Evolutionary conservation across 1,140 invertebrate genomes (phyloP).

Genomic region (Neotoxoptera formosana): DNA sequence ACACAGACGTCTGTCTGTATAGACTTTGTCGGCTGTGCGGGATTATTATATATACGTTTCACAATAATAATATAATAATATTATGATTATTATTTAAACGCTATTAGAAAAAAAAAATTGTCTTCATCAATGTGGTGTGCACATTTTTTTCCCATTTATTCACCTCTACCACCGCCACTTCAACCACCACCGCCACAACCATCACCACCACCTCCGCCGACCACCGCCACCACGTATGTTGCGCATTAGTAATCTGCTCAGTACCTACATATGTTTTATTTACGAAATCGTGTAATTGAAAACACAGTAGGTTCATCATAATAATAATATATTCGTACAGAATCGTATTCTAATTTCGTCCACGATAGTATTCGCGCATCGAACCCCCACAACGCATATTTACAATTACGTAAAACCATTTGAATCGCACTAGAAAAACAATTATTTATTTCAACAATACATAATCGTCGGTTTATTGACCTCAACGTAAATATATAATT

Average conservation of each 20-base stretch:
- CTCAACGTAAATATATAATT: slow-evolving; percentile 37
- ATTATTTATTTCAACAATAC: slow-evolving; percentile 30
- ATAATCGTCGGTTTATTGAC: slow-evolving; percentile 27
- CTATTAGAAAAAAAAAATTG: background rate
- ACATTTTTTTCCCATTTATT: background rate
- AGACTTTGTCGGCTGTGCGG: background rate
- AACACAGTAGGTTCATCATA: background rate
- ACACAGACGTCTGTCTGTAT: too few relatives aligned
- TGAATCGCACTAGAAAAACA: slow-evolving; percentile 20
- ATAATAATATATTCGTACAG: slow-evolving; percentile 9
- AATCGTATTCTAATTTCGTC: slow-evolving; percentile 27
- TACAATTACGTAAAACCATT: slow-evolving; percentile 27
- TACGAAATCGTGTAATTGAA: background rate
- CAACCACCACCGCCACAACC: too few relatives aligned
- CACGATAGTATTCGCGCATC: background rate
- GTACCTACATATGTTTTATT: background rate
- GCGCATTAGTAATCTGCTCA: background rate
- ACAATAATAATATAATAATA: background rate
- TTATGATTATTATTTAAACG: background rate
- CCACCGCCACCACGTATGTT: background rate
- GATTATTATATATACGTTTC: background rate
- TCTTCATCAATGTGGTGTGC: background rate
- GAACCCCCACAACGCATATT: background rate
- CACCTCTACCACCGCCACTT: too few relatives aligned
- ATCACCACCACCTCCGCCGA: background rate